These are phyloP conservation scores for Oenanthe melanoleuca DNA, from an alignment of 2,113 vertebrate species.

Conservation along the genomic window DNA sequence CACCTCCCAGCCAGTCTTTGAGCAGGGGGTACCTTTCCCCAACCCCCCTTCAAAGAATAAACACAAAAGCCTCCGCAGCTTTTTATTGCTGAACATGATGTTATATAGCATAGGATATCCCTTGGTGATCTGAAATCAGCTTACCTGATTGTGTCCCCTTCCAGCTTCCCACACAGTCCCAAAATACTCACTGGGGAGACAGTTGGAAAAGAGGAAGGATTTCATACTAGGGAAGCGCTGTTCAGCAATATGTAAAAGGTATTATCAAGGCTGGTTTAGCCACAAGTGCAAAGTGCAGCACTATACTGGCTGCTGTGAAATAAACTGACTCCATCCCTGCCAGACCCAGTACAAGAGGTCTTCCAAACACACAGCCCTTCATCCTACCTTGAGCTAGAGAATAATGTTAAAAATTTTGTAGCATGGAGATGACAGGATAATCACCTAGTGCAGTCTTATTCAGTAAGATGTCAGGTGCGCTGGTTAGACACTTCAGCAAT, in stretches of 20 bases:
- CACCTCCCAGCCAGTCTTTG: not conserved
- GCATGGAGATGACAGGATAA: not conserved
- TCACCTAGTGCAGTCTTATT: not conserved
- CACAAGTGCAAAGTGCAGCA: not conserved
- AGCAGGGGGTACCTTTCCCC: not conserved
- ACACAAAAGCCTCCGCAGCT: fast-evolving
- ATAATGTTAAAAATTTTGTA: not conserved
- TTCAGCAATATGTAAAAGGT: not conserved
- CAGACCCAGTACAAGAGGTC: not conserved
- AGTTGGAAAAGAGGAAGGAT: not conserved
- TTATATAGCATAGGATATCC: not conserved
- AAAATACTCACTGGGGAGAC: not conserved
- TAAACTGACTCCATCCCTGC: not conserved
- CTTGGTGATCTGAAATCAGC: not conserved
- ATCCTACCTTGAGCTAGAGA: not conserved
- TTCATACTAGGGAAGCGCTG: fast-evolving
- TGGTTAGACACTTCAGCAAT: not conserved
- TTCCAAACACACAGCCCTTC: not conserved
- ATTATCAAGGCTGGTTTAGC: not conserved
- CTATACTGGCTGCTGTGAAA: not conserved
- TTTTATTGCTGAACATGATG: not conserved
- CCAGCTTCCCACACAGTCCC: not conserved
- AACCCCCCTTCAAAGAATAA: fast-evolving
- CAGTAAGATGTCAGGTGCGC: not conserved
- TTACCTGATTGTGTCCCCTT: not conserved